These are phyloP conservation scores for Arbacia lixula DNA, from an alignment of 53 echinoderm and acorn worm species.

Conservation along the genomic window DNA sequence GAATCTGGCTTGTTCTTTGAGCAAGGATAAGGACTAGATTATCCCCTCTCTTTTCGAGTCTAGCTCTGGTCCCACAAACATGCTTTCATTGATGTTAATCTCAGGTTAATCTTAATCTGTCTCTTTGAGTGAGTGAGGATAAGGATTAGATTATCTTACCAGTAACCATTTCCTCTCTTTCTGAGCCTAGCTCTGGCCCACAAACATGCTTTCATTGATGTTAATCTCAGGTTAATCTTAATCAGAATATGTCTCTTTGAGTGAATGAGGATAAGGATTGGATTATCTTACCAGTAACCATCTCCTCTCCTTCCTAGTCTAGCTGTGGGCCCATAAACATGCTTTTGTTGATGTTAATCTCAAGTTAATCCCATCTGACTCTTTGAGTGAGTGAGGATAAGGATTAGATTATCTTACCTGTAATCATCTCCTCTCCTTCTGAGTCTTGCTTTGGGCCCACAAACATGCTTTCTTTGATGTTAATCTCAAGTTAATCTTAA, in stretches of 20 bases:
- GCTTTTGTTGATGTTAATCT: no score
- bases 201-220: slow-evolving; percentile 95
- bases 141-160: slow-evolving; percentile 51
- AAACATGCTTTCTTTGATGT: slow-evolving; percentile 97
- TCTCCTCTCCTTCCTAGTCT: no score
- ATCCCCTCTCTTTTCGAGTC: background rate
- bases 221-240: no score
- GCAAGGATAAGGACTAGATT: no score
- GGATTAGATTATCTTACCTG: no score
- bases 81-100: slow-evolving; percentile 95
- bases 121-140: background rate
- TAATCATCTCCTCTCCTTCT: background rate
- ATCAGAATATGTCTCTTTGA: background rate
- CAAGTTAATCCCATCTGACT: no score
- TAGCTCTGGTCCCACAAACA: slow-evolving; percentile 88
- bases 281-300: no score
- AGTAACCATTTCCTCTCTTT: slow-evolving; percentile 90
- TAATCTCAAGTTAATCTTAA: background rate
- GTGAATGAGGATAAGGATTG: background rate
- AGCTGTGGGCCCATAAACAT: no score
- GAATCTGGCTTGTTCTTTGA: no score
- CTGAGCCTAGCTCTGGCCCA: slow-evolving; percentile 91
- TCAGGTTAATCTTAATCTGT: background rate
- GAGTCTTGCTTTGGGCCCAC: slow-evolving; percentile 71
- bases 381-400: no score